Base-by-base conservation (phyloP, 2,888 invertebrate genomes). In the Bruchidius siliquastri region DNA sequence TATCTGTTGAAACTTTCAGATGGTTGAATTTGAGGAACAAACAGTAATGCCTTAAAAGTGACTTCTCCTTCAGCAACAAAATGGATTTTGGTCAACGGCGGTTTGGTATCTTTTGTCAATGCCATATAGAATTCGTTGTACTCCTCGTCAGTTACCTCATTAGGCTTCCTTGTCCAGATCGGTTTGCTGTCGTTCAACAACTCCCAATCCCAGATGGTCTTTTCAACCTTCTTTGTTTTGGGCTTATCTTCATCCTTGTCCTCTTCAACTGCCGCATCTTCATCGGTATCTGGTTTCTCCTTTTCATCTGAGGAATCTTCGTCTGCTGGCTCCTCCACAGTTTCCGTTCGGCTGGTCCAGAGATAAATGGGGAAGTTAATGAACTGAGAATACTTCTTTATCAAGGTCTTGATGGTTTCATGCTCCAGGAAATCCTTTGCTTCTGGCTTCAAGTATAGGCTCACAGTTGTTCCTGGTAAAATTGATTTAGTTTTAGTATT, bases 61-160 rank as follows among this genome's bases (percentile, higher is more conserved):
- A 99, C 98, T 89, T 99, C 99, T 77, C 99, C 99, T 88, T 99
- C 99, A 22, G 99, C 99, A 76, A 97, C 92, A 87, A 99, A 99
- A 88, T 99, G 99, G 4, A 94, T 94, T 85, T 94, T 93, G 1
- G 94, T 91, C 71, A 99, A 87, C 13, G 97, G 97, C 72, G 94
- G 92, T 74, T 93, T 91, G 0, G 89, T 87, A 86, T 97, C 97
- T 88, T 97, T 98, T 72, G 98, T 97, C 81, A 99, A 90, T 30
- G 94, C 92, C 87, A 96, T 96, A 89, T 98, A 99, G 89, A 99
- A 99, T 84, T 95, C 95, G 77, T 91, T 90, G 88, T 99, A 99
- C 86, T 99, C 99, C 13, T 92, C 91, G 75, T 96, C 95, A 6
- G 88, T 88, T 26, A 99, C 95, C 69, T 97, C 96, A 32, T 88